Base-by-base conservation (phyloP, 1,140 invertebrate genomes). In the Pseudomyrmex gracilis region DNA sequence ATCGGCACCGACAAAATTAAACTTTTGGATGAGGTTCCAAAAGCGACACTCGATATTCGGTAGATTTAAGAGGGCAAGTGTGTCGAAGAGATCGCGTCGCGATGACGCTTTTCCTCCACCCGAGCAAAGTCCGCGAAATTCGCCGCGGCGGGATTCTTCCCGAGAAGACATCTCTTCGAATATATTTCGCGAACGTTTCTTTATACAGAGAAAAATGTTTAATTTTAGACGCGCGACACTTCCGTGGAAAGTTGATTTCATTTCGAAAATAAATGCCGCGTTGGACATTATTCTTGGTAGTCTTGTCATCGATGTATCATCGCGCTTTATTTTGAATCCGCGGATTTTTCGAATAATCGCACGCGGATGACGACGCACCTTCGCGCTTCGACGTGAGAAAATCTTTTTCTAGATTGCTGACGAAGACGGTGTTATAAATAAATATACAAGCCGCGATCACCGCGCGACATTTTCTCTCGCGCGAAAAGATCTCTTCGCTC, bases 391-490 rank as follows among this genome's bases (percentile, higher is more conserved):
- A n/a, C n/a, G n/a, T 68, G 24, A 53, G 43, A 71, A 34, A 58
- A 80, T 53, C n/a, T 70, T 80, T 80, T 80, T 80, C 66, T 80
- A 60, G 76, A 80, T 60, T 58, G 76, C 24, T 80, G 76, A 55
- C 55, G 73, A 64, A 51, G 13, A 58, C 5, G 60, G 4, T n/a
- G 55, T 64, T n/a, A n/a, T n/a, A n/a, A n/a, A 24, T 71, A 86
- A 86, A 86, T 86, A 86, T 86, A n/a, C n/a, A 86, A 85, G 51
- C 20, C 47, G n/a, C n/a, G n/a, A 49, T 22, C 49, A 45, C 73
- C 12, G 45, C 12, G 34, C 12, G 49, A 68, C 13, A 74, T 74
- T 83, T 83, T 85, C n/a, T n/a, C n/a, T n/a, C n/a, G n/a, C n/a
- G 49, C 5, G 20, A 84, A 34, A 34, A 34, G 5, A 34, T 71